Evolutionary conservation across 2,113 vertebrate species (phyloP).

Genomic region (Ailurus styani): DNA sequence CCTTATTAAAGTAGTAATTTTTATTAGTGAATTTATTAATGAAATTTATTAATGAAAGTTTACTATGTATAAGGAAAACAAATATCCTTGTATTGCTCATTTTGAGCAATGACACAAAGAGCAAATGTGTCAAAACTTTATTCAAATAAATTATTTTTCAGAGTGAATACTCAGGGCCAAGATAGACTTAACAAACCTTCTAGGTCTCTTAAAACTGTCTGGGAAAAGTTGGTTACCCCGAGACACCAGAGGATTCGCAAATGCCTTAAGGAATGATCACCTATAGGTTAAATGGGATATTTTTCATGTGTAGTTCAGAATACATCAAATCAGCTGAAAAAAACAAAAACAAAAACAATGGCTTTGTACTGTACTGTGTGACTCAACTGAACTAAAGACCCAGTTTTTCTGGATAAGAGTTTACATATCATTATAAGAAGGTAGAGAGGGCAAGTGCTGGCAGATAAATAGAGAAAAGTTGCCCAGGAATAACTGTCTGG

Average conservation of each 20-base stretch:
- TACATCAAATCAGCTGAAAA: not conserved
- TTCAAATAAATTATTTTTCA: not conserved
- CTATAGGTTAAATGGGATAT: not conserved
- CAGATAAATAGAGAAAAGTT: not conserved
- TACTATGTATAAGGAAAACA: not conserved
- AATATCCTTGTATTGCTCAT: not conserved
- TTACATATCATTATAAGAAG: not conserved
- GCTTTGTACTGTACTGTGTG: not conserved
- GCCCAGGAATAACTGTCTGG: not conserved
- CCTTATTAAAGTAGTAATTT: not conserved
- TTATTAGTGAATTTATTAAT: slow-evolving; percentile 7
- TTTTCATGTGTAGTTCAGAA: not conserved
- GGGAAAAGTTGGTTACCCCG: not conserved
- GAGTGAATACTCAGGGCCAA: not conserved
- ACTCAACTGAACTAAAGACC: not conserved
- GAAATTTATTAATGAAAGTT: slow-evolving; percentile 1
- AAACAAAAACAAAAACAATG: not conserved
- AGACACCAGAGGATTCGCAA: not conserved
- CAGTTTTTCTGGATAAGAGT: not conserved
- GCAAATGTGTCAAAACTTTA: not conserved
- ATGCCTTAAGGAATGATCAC: not conserved
- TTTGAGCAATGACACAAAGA: not conserved
- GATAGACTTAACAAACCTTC: not conserved
- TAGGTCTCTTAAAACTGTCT: not conserved
- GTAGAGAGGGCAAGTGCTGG: not conserved